These are phyloP conservation scores for Threskiornis aethiopicus DNA, from an alignment of 2,797 vertebrate species.

Conservation along the genomic window DNA sequence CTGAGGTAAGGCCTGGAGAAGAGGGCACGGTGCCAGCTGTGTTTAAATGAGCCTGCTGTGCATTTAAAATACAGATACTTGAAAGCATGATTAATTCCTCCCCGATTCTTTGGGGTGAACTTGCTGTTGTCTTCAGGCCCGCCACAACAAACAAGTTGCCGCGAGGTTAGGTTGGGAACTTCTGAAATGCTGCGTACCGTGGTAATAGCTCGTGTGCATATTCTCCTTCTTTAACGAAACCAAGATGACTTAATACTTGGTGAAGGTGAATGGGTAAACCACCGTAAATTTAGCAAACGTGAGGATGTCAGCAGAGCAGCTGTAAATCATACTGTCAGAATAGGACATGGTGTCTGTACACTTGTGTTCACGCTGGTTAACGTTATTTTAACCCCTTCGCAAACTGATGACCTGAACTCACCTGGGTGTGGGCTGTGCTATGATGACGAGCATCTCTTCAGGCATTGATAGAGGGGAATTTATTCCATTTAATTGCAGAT, in stretches of 20 bases:
- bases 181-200: fast-evolving
- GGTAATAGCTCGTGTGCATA: fast-evolving
- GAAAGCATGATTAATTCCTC: neutral
- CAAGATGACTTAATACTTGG: neutral
- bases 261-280: neutral
- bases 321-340: neutral
- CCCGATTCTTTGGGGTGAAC: neutral
- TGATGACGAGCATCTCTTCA: neutral
- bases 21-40: neutral
- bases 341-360: neutral
- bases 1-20: neutral
- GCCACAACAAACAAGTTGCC: neutral
- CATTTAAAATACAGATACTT: neutral
- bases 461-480: neutral
- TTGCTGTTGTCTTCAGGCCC: neutral
- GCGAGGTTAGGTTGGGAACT: neutral
- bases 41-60: neutral
- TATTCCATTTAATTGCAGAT: neutral
- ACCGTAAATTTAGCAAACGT: neutral
- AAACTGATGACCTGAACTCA: neutral
- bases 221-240: neutral
- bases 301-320: neutral
- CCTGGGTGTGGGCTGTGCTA: neutral
- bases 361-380: neutral
- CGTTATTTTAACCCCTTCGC: neutral